phyloP scores from a whole-genome alignment of 2,113 vertebrate genomes.

The Megaleporinus macrocephalus region DNA sequence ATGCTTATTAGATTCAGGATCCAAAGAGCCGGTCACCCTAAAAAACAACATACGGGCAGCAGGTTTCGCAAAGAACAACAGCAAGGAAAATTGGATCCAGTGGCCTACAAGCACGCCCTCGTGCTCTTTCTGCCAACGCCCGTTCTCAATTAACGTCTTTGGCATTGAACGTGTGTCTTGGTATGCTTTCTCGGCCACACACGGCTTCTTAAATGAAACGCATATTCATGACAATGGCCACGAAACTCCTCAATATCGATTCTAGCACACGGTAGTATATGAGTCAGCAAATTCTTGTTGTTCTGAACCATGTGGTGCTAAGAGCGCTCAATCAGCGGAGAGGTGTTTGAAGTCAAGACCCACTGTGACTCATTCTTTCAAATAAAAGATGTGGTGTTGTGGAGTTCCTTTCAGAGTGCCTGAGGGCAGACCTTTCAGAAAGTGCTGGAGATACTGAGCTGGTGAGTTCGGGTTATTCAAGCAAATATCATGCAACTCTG shows the following conservation, averaged over 20 bases:
- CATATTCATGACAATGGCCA: background rate
- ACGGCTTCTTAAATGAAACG: background rate
- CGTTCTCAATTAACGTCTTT: background rate
- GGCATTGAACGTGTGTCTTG: background rate
- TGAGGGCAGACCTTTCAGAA: constrained; percentile 8
- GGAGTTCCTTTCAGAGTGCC: constrained; percentile 19
- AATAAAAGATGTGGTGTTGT: constrained; percentile 18
- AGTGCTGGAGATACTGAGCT: constrained; percentile 12
- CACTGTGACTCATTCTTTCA: constrained; percentile 24
- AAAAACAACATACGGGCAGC: background rate
- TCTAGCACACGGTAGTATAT: background rate
- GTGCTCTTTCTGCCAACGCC: background rate
- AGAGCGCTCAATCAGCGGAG: constrained; percentile 15
- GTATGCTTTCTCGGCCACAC: background rate
- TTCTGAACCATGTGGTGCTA: constrained; percentile 3
- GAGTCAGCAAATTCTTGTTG: constrained; percentile 5
- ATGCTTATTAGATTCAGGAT: constrained; percentile 23
- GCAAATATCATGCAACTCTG: constrained; percentile 16
- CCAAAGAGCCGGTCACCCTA: constrained; percentile 16
- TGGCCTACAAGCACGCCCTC: background rate
- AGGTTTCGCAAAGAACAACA: background rate
- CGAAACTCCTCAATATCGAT: background rate
- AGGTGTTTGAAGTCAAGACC: constrained; percentile 20
- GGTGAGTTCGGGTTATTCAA: constrained; percentile 27
- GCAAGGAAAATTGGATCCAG: background rate